A percentile compares a stretch with the other conserved stretches of the same genome.
These are phyloP conservation scores for Donacobius atricapilla DNA, from an alignment of 2,113 vertebrate genomes.

Conservation along the genomic window DNA sequence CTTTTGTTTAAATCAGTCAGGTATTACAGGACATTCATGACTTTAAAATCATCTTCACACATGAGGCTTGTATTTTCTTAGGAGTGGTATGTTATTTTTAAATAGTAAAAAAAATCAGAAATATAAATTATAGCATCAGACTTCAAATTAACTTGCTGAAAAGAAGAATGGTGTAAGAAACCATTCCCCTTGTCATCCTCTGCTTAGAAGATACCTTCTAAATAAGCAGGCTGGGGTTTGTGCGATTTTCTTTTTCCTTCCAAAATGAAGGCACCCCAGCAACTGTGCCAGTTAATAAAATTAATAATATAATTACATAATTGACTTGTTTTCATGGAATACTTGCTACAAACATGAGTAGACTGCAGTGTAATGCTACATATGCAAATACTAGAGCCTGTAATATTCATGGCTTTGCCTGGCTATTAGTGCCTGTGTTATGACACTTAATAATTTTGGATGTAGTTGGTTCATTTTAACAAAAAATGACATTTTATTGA, in stretches of 20 bases:
- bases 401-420: not conserved
- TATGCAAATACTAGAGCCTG: not conserved
- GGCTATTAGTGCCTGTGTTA: not conserved
- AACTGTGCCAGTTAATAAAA: not conserved
- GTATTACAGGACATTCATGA: not conserved
- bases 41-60: not conserved
- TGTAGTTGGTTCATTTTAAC: not conserved
- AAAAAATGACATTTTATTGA: not conserved
- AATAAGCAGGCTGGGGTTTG: not conserved
- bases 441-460: not conserved
- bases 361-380: not conserved
- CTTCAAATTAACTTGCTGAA: not conserved
- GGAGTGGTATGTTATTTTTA: not conserved
- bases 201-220: not conserved
- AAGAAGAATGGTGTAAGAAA: not conserved
- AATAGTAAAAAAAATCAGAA: not conserved
- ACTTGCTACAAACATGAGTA: not conserved
- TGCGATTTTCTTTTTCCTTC: not conserved
- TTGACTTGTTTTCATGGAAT: not conserved
- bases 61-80: not conserved
- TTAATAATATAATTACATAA: not conserved
- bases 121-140: not conserved
- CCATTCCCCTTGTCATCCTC: not conserved
- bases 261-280: not conserved
- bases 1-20: not conserved